Evolutionary conservation across 92 coral and sea anemone species (phyloP), one percentile per base, ranked within the genome.

Genomic region (Porites cylindrica): DNA sequence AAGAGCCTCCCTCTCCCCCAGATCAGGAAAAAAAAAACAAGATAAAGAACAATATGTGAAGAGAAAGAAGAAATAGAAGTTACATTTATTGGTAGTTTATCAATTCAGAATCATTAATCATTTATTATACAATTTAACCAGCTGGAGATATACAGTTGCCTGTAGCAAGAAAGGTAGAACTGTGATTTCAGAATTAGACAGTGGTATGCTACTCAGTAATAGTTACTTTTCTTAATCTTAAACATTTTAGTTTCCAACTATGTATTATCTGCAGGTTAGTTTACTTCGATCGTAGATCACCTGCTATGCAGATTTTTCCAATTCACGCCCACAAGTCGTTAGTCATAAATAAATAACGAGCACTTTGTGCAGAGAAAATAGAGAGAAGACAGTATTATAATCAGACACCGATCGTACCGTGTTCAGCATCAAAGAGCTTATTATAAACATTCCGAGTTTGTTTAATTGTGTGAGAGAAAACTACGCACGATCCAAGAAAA

Each of bases 291-390:
- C 47, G 47, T 38, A 38, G 47, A 17, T 13, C 4, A 43, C 20
- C 58, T n/a, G 61, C 24, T 8, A 47, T 63, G 26, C 58, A 38
- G 43, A n/a, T 20, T 66, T 11, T 21, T 76, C 59, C 17, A 17
- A 17, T 71, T 58, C 60, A 72, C 80, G 72, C 80, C 72, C 80
- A 82, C 64, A 11, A 21, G 56, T 64, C 51, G 73, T 63, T 63
- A 73, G 87, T 83, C 80, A 83, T 83, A 74, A 83, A 83, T 83
- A 83, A 83, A 83, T 83, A 73, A 83, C 61, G 80, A 73, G 8
- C 79, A 72, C 53, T 72, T 29, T 23, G 52, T 12, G 61, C 38
- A 47, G 77, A 54, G 51, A 6, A 38, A 38, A 60, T 16, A 61
- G 70, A 61, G 51, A 59, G 58, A 52, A 53, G 53, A 65, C 66